Evolutionary conservation across 2,888 invertebrate species (phyloP), one percentile per base, ranked within the genome.

Genomic region (Micoletzkya japonica): DNA sequence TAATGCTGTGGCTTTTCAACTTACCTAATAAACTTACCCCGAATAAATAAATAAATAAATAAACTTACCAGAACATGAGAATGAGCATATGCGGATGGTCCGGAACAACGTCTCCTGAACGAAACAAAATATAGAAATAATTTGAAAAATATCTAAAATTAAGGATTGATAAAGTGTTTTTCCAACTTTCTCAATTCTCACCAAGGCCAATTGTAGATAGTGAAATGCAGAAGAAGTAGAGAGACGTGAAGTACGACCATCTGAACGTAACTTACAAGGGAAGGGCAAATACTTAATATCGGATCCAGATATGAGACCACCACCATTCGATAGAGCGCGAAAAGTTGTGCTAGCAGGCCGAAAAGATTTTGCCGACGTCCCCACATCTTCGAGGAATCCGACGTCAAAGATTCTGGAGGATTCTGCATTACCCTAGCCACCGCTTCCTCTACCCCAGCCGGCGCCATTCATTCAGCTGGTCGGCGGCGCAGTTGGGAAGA

Each of bases 181-280:
- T n/a, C n/a, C 2, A 36, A 32, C n/a, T n/a, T 39, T 32, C 4
- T 30, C 56, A 34, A 10, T 26, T 64, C 75, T 86, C 85, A 63
- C 87, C 88, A 56, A 88, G 85, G n/a, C 96, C 96, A 71, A 97
- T 95, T 0, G 96, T 97, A 0, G 94, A 93, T 91, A 95, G 92
- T 0, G 95, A 94, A 80, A 96, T 93, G 86, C 96, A 96, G 4
- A 96, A 93, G 86, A 96, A 97, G 87, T 97, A 97, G 86, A 97
- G 94, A 0, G 95, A 91, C 72, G 93, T 92, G 82, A 95, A 92
- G 86, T 93, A 92, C n/a, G 90, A 89, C 96, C 96, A 97, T 59
- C 75, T 50, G 26, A 3, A 54, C 6, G 28, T 49, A 10, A 7
- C 7, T 39, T 17, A 7, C 26, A 3, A 4, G 54, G 7, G 30